phyloP scores from a whole-genome alignment of 2,888 invertebrate species.

The Parascotia fuliginaria region DNA sequence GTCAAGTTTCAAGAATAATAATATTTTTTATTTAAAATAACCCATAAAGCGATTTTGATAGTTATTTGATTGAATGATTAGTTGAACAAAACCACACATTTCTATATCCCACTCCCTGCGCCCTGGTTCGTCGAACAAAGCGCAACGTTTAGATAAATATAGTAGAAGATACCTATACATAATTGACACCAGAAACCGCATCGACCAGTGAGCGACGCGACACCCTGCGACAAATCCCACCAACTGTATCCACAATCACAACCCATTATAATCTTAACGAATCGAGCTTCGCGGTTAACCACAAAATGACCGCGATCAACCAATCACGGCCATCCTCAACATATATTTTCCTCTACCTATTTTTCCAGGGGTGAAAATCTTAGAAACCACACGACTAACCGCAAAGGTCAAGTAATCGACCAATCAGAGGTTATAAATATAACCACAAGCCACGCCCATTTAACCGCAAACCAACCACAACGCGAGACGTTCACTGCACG shows the following conservation, averaged over 20 bases:
- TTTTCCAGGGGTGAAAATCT: conserved; percentile 85
- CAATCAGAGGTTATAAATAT: conserved; percentile 86
- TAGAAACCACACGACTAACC: conserved; percentile 87
- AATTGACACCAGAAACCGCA: conserved; percentile 44
- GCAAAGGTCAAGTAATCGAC: conserved; percentile 85
- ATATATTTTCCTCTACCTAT: conserved; percentile 82
- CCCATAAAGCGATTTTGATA: no score
- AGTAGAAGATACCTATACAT: no score
- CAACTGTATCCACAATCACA: conserved; percentile 56
- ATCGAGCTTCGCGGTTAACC: conserved; percentile 82
- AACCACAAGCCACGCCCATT: conserved; percentile 87
- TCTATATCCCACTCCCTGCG: no score
- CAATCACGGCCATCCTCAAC: conserved; percentile 68
- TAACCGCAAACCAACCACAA: conserved; percentile 88
- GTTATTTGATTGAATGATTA: no score
- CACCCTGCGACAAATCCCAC: conserved; percentile 68
- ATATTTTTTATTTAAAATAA: no score
- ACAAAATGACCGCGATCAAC: conserved; percentile 73
- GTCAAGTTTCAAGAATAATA: no score
- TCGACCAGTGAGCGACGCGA: conserved; percentile 42
- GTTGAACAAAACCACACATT: neutral
- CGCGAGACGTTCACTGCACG: conserved; percentile 78
- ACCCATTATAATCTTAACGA: conserved; percentile 83
- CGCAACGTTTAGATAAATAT: conserved; percentile 32
- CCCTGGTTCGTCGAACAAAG: conserved; percentile 31